Percentiles rank a stretch among this genome's conserved stretches.
Conservation (phyloP, 2,888 invertebrate species). For the Chrysodeixis includens region DNA sequence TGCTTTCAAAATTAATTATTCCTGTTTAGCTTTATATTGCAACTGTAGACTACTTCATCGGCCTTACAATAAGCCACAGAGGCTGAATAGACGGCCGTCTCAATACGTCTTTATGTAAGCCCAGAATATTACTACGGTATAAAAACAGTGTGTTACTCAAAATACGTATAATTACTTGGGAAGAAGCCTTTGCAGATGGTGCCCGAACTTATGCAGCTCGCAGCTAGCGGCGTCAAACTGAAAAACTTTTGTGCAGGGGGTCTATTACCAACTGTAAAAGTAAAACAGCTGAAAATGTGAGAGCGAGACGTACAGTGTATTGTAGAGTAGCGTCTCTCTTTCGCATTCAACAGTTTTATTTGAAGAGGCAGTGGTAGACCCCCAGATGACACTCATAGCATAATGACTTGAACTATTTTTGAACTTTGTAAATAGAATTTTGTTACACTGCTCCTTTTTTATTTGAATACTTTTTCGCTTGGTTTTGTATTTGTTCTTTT, state of each 20-base stretch:
- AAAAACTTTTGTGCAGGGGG: conserved; percentile 70
- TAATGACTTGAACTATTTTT: conserved; percentile 72
- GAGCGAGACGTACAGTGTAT: too few species aligned
- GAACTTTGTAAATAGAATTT: conserved; percentile 55
- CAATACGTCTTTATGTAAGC: neutral
- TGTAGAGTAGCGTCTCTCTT: too few species aligned
- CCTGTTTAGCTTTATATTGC: neutral
- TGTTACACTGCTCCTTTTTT: conserved; percentile 4
- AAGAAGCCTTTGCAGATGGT: conserved; percentile 77
- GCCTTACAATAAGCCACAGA: neutral
- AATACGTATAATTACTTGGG: conserved; percentile 84
- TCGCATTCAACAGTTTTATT: too few species aligned
- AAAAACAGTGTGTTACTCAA: conserved; percentile 59
- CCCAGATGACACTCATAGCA: conserved; percentile 70
- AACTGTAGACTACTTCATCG: neutral
- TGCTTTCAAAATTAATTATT: too few species aligned
- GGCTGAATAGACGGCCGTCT: neutral
- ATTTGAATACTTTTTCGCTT: neutral
- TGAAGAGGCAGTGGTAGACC: too few species aligned
- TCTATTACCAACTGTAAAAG: too few species aligned
- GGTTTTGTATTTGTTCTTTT: neutral
- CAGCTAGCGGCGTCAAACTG: conserved; percentile 69
- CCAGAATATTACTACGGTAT: conserved; percentile 18
- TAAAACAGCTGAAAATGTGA: too few species aligned
- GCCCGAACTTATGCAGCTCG: conserved; percentile 71